These are phyloP conservation scores for Euphysa ruthae DNA, from an alignment of 30 jellyfish, hydroid and myxozoan species.

Conservation along the genomic window DNA sequence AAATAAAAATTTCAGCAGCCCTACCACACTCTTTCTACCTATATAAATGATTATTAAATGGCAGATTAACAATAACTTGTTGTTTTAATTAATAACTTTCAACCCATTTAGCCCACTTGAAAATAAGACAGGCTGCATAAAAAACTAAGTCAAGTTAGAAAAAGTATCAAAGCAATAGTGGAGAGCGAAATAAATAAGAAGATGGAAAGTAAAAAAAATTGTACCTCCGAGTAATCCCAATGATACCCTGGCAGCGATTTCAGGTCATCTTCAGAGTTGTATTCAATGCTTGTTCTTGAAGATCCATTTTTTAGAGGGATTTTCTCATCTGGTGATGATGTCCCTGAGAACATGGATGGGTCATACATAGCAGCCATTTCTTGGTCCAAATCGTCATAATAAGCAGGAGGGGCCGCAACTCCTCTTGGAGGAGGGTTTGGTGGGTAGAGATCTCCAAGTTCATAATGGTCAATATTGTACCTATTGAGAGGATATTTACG, in stretches of 20 bases:
- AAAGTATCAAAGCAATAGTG: too few relatives aligned
- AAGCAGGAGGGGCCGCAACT: slow-evolving; percentile 76
- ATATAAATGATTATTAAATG: too few relatives aligned
- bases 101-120: too few relatives aligned
- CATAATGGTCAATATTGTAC: slow-evolving; percentile 24
- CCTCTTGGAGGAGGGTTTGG: slow-evolving; percentile 61
- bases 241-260: slow-evolving; percentile 45
- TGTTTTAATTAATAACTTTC: too few relatives aligned
- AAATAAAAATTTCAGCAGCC: too few relatives aligned
- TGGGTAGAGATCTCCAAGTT: slow-evolving; percentile 30
- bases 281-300: slow-evolving; percentile 19
- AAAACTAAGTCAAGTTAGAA: too few relatives aligned
- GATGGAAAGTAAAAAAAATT: too few relatives aligned
- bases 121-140: too few relatives aligned
- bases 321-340: slow-evolving; percentile 55
- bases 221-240: slow-evolving; percentile 92
- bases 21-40: too few relatives aligned
- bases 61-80: too few relatives aligned
- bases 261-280: slow-evolving; percentile 14
- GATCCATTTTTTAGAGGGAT: slow-evolving; percentile 16
- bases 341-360: slow-evolving; percentile 52
- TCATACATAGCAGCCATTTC: slow-evolving; percentile 64
- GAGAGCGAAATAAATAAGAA: too few relatives aligned
- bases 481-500: slow-evolving; percentile 72
- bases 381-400: slow-evolving; percentile 62